Evolutionary conservation across 2,797 vertebrate species (phyloP).

Genomic region (Myiotriccus ornatus): DNA sequence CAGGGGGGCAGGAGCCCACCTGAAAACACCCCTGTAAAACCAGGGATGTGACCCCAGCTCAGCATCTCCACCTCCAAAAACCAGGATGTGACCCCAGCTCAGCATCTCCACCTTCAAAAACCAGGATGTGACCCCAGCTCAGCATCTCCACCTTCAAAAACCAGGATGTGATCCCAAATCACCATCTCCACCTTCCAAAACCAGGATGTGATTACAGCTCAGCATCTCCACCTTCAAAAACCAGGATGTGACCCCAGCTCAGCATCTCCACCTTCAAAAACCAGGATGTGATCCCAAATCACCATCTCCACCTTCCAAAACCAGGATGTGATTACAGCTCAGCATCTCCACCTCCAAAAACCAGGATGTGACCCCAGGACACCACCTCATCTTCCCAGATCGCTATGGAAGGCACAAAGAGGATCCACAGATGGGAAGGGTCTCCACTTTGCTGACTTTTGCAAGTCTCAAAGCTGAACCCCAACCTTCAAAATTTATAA

Average conservation of each 20-base stretch:
- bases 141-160: no score
- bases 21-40: not conserved
- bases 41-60: not conserved
- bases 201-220: no score
- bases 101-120: no score
- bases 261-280: not conserved
- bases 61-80: no score
- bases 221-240: no score
- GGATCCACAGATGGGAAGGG: not conserved
- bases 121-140: not conserved
- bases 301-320: not conserved
- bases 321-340: not conserved
- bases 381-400: not conserved
- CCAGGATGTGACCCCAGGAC: not conserved
- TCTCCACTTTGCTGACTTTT: not conserved
- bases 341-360: not conserved
- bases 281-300: no score
- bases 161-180: no score
- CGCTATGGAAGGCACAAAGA: accelerated
- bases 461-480: not conserved
- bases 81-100: no score
- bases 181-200: no score
- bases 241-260: no score
- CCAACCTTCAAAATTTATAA: accelerated
- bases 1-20: not conserved